Conservation (phyloP, 2,113 vertebrate genomes). For the Cranoglanis bouderius region DNA sequence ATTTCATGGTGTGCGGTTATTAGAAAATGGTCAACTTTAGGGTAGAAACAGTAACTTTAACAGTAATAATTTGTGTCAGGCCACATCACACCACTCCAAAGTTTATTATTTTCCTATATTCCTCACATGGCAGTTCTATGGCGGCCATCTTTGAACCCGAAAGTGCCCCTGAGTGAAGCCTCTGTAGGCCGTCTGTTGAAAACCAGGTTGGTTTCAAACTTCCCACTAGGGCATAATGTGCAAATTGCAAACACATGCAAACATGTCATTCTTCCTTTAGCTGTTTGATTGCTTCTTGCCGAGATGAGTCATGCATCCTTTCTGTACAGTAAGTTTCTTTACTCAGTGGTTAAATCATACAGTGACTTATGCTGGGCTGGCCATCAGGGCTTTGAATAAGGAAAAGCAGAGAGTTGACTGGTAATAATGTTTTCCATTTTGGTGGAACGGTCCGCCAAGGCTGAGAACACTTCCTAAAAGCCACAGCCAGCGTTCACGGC, state of each 20-base stretch:
- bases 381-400: constrained; percentile 33
- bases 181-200: not conserved
- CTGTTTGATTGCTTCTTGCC: constrained; percentile 36
- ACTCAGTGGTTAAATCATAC: constrained; percentile 33
- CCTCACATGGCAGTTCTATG: not conserved
- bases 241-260: constrained; percentile 22
- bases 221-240: constrained; percentile 8
- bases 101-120: not conserved
- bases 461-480: constrained; percentile 52
- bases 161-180: not conserved
- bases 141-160: not conserved
- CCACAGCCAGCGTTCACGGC: constrained; percentile 46
- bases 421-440: constrained; percentile 56
- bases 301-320: constrained; percentile 34
- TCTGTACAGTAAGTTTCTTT: constrained; percentile 44
- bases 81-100: not conserved
- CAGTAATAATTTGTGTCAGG: not conserved
- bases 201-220: not conserved
- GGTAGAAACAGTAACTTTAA: not conserved
- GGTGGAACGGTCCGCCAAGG: constrained; percentile 32
- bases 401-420: constrained; percentile 32
- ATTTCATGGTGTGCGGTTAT: not conserved
- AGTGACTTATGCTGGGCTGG: constrained; percentile 47
- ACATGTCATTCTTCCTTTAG: constrained; percentile 22
- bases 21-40: not conserved